Conservation (phyloP, 2,797 vertebrate species). For the Pachyuromys duprasi region DNA sequence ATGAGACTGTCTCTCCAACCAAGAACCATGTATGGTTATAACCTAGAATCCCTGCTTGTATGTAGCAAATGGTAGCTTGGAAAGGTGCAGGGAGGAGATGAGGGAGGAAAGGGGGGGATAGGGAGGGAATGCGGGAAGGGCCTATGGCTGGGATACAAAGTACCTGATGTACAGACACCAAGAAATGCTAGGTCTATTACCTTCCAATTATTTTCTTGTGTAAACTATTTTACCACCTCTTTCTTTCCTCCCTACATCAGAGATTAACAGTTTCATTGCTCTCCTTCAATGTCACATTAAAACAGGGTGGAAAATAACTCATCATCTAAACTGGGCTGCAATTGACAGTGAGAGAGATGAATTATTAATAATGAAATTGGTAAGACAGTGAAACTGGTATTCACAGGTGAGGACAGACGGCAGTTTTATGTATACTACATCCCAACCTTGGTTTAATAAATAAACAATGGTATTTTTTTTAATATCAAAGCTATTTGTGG, state of each 20-base stretch:
- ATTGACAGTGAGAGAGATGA: constrained; percentile 21
- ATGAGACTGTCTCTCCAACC: no score
- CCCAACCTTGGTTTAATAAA: not conserved
- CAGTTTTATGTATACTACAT: not conserved
- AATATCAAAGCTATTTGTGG: not conserved
- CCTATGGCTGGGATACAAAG: no score
- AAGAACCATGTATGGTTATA: no score
- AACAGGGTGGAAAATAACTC: constrained; percentile 50
- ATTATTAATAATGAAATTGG: constrained; percentile 18
- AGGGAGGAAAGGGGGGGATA: no score
- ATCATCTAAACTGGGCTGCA: constrained; percentile 11
- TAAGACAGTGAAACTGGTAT: not conserved
- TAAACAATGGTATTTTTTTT: not conserved
- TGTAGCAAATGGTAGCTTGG: no score
- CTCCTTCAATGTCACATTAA: constrained; percentile 22
- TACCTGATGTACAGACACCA: not conserved
- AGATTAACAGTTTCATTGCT: not conserved
- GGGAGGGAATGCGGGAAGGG: no score
- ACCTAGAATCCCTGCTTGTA: no score
- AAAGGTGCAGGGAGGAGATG: no score
- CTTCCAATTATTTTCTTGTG: not conserved
- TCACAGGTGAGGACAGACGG: not conserved
- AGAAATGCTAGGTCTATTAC: not conserved
- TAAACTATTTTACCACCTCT: not conserved
- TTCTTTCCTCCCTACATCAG: not conserved